Evolutionary conservation across 35 echinoderm and acorn worm species (phyloP), one percentile per base, ranked within the genome.

Genomic region (Ophioderma brevispina): DNA sequence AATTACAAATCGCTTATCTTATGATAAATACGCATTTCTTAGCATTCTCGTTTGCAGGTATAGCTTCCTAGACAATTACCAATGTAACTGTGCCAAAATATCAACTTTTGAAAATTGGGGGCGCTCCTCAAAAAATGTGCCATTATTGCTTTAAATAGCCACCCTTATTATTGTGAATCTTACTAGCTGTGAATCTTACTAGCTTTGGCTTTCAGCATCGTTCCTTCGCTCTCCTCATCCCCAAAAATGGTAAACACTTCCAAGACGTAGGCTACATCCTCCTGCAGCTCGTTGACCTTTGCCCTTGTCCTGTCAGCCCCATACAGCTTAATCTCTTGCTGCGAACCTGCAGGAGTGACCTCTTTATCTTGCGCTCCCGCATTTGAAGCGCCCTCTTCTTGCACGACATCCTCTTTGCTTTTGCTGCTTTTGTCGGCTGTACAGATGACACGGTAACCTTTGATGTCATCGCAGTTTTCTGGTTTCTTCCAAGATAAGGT

Each of bases 401-500:
- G 39, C 35, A 77, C 23, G 10, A 43, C 49, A 40, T 85, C 37
- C 33, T 91, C 75, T 43, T 78, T 36, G 35, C 84, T 56, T 31
- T 91, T 77, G 75, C 63, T 91, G 21, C 38, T 13, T 15, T 89
- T 32, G 21, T 64, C 70, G 33, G 39, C 42, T 25, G 82, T 38
- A 40, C 91, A 93, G n/a, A 64, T 90, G 21, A 97, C 37, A 32
- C 89, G 59, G 50, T 93, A 97, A 18, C 91, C 95, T 55, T 91
- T 93, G 40, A 89, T 39, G 40, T 76, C 70, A 40, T 88, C 91
- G 28, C 59, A 25, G 59, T 18, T 25, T 64, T 90, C 80, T 1
- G 95, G 95, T 81, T 97, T 97, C 55, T 97, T 89, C 95, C 95
- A 97, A 0, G 91, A 79, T 70, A 88, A 84, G 21, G 87, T 86